Percentiles rank a stretch among this genome's conserved stretches.
Conservation (phyloP, 2,797 vertebrate species). For the Cynopterus sphinx region DNA sequence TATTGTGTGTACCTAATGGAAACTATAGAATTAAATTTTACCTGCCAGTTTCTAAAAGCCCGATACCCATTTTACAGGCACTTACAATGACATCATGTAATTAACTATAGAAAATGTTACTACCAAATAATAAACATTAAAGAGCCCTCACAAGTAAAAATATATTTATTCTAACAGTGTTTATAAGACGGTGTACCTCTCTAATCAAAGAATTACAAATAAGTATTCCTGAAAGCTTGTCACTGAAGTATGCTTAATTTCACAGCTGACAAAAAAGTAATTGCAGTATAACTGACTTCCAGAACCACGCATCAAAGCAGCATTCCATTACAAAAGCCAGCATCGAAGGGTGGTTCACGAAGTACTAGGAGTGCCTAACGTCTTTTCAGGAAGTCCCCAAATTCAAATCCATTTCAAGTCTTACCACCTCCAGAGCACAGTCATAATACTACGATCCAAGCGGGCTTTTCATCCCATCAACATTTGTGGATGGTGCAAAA, state of each 20-base stretch:
- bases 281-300: neutral
- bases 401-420: neutral
- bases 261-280: neutral
- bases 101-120: no score
- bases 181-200: neutral
- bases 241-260: neutral
- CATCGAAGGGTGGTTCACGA: neutral
- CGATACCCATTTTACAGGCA: no score
- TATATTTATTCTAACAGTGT: neutral
- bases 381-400: neutral
- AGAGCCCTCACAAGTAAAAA: no score
- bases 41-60: no score
- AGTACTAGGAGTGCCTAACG: neutral
- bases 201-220: neutral
- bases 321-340: neutral
- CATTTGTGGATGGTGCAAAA: neutral
- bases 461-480: neutral
- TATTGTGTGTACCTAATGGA: no score
- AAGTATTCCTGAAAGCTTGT: neutral
- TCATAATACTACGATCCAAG: neutral
- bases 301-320: neutral
- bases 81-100: no score
- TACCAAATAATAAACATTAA: no score
- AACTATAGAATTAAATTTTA: no score
- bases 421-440: neutral